Conservation (phyloP, 2,113 vertebrate species). For the Acanthochromis polyacanthus region DNA sequence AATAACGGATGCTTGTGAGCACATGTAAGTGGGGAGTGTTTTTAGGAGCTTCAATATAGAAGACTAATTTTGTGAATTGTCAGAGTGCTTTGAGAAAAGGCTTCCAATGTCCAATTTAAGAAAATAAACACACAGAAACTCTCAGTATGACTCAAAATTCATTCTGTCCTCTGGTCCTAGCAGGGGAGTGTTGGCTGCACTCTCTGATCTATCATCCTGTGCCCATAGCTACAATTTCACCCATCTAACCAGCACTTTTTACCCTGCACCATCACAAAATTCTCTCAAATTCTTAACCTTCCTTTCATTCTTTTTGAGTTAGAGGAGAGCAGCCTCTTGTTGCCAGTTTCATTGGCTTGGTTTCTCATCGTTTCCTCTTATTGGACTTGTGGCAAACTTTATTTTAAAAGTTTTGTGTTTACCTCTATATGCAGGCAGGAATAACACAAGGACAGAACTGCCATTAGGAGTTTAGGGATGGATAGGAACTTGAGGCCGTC, state of each 20-base stretch:
- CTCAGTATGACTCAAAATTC: conserved; percentile 28
- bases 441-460: conserved; percentile 24
- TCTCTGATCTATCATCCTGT: conserved; percentile 48
- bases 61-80: conserved; percentile 18
- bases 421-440: conserved; percentile 29
- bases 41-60: neutral
- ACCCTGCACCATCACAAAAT: conserved; percentile 20
- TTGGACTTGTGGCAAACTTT: conserved; percentile 33
- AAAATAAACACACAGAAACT: conserved; percentile 24
- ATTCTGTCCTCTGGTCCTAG: conserved; percentile 32
- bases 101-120: conserved; percentile 24
- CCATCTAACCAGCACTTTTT: conserved; percentile 39
- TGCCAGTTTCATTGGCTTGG: neutral
- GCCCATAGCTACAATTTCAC: conserved; percentile 63
- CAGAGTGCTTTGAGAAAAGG: conserved; percentile 10
- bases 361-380: conserved; percentile 14
- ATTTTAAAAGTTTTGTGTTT: conserved; percentile 32
- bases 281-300: conserved; percentile 27
- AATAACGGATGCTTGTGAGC: conserved; percentile 9
- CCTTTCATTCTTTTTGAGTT: conserved; percentile 39
- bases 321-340: conserved; percentile 25
- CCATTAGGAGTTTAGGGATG: conserved; percentile 40
- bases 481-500: conserved; percentile 21
- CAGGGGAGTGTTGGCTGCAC: conserved; percentile 27
- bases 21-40: neutral